Percentiles rank a stretch among this genome's conserved stretches.
Evolutionary conservation across 2,888 invertebrate species (phyloP).

Genomic region (Nycteola revayana): DNA sequence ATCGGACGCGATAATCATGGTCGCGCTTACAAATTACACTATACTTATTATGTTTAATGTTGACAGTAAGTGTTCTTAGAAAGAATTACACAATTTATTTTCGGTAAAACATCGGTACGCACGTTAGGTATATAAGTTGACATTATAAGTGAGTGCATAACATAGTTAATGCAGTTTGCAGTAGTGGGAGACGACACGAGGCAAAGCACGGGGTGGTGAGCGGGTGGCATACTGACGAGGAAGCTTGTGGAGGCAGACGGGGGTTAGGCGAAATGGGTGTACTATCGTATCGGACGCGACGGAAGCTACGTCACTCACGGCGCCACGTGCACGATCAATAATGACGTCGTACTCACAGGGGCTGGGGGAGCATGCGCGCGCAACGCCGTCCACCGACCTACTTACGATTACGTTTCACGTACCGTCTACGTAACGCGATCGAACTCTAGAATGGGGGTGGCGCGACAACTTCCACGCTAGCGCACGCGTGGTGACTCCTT

Average conservation of each 20-base stretch:
- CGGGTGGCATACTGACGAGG: constrained; percentile 7
- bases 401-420: constrained; percentile 77
- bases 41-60: too few relatives aligned
- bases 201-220: too few relatives aligned
- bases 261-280: constrained; percentile 46
- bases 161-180: constrained; percentile 42
- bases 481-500: constrained; percentile 40
- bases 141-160: constrained; percentile 18
- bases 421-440: constrained; percentile 74
- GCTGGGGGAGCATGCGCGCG: constrained; percentile 55
- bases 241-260: constrained; percentile 18
- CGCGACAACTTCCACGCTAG: constrained; percentile 25
- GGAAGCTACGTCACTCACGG: constrained; percentile 76
- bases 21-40: too few relatives aligned
- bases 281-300: constrained; percentile 65
- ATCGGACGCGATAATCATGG: too few relatives aligned
- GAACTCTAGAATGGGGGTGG: constrained; percentile 51
- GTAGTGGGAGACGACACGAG: constrained; percentile 22
- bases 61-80: too few relatives aligned
- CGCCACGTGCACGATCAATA: constrained; percentile 80
- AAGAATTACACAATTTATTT: too few relatives aligned
- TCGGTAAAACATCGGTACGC: too few relatives aligned
- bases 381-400: constrained; percentile 65
- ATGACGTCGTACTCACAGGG: constrained; percentile 64
- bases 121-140: too few relatives aligned